A percentile compares a stretch with the other conserved stretches of the same genome.
phyloP scores from a whole-genome alignment of 2,113 vertebrate species.

The Charina bottae region DNA sequence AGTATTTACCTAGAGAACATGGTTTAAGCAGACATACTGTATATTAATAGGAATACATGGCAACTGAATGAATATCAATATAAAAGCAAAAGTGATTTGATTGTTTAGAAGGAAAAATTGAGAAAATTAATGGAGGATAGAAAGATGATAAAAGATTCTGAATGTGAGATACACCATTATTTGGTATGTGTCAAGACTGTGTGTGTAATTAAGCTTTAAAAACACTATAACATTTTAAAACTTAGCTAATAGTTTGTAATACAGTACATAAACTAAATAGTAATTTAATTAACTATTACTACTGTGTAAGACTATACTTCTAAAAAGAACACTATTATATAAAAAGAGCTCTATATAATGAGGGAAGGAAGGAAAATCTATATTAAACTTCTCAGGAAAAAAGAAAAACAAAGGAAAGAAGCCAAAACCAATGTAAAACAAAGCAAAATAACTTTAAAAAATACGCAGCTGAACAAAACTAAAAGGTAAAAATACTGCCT shows the following conservation, averaged over 20 bases:
- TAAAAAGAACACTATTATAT: not conserved
- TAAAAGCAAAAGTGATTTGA: not conserved
- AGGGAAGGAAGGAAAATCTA: not conserved
- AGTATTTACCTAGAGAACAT: not conserved
- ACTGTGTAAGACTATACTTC: not conserved
- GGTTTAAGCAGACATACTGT: not conserved
- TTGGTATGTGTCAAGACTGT: not conserved
- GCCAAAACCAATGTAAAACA: not conserved
- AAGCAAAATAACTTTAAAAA: not conserved
- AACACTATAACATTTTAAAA: not conserved
- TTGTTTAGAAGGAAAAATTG: not conserved
- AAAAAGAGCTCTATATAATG: not conserved
- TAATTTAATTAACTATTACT: not conserved
- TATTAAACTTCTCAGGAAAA: not conserved
- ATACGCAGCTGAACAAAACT: not conserved
- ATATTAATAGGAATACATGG: not conserved
- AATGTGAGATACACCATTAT: not conserved
- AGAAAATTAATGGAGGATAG: not conserved
- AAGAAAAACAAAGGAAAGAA: not conserved
- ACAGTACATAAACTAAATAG: not conserved
- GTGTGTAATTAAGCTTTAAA: not conserved
- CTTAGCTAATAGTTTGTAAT: not conserved
- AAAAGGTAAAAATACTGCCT: not conserved
- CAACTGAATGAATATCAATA: not conserved
- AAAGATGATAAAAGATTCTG: not conserved